Percentiles rank a stretch among this genome's conserved stretches.
Evolutionary conservation across 2,888 invertebrate genomes (phyloP).

Genomic region (Drosophila stalkeri): DNA sequence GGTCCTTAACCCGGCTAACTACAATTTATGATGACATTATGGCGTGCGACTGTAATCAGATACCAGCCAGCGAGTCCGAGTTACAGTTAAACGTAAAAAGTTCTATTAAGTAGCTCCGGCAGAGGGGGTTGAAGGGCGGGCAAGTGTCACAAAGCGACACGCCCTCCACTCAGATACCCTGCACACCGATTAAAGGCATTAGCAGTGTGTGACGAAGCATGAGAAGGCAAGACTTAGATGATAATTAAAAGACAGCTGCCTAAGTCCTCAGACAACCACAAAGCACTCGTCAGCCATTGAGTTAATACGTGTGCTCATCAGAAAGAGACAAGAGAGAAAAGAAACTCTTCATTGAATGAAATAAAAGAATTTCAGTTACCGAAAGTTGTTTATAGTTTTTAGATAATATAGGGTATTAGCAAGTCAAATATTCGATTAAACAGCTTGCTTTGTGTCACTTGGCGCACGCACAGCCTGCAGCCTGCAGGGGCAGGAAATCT

Average conservation of each 20-base stretch:
- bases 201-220: neutral
- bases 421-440: constrained; percentile 4
- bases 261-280: neutral
- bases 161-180: constrained; percentile 40
- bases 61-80: constrained; percentile 34
- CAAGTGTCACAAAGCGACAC: constrained; percentile 67
- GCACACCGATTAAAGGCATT: neutral
- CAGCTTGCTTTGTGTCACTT: neutral
- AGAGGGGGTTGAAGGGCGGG: constrained; percentile 16
- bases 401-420: constrained; percentile 24
- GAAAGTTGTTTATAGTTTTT: neutral
- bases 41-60: constrained; percentile 74
- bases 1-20: constrained; percentile 67
- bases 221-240: neutral
- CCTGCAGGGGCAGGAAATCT: constrained; percentile 68
- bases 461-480: constrained; percentile 35
- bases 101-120: constrained; percentile 38
- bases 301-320: no score
- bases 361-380: no score
- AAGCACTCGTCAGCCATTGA: neutral
- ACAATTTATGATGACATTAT: constrained; percentile 82
- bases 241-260: neutral
- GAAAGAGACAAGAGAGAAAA: no score
- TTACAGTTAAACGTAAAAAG: constrained; percentile 47
- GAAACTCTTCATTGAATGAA: no score